Conservation (phyloP, 2,797 vertebrate species). For the Vireo griseus region DNA sequence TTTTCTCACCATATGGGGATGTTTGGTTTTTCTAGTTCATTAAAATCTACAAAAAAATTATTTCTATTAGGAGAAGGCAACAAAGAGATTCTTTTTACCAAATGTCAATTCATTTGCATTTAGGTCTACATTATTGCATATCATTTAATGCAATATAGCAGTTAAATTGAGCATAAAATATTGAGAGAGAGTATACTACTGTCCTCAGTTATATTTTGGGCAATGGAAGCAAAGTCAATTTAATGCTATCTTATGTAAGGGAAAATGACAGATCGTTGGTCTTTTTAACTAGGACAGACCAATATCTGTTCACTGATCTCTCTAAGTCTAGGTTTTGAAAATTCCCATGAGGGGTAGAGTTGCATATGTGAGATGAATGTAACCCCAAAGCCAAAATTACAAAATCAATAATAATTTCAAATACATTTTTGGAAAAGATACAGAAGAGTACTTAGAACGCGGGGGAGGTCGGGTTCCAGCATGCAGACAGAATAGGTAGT, state of each 20-base stretch:
- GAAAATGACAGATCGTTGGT: not conserved
- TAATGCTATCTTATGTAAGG: not conserved
- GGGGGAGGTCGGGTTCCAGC: not conserved
- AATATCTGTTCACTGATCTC: not conserved
- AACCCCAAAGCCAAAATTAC: constrained; percentile 23
- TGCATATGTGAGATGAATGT: not conserved
- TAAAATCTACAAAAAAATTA: not conserved
- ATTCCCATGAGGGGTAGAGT: not conserved
- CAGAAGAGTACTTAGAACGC: not conserved
- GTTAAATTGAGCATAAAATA: constrained; percentile 61
- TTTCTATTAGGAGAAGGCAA: not conserved
- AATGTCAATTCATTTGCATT: constrained; percentile 34
- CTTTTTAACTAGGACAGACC: not conserved
- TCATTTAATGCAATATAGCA: constrained; percentile 35
- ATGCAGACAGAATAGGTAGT: not conserved
- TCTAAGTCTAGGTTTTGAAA: not conserved
- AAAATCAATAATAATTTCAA: constrained; percentile 62
- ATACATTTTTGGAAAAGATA: constrained; percentile 9
- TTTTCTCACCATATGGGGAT: constrained; percentile 16
- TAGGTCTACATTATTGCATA: constrained; percentile 40
- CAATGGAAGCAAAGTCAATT: constrained; percentile 4
- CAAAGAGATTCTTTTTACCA: not conserved
- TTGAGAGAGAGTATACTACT: not conserved
- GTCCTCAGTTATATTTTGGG: not conserved
- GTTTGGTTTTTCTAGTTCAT: constrained; percentile 32